Evolutionary conservation across 1,140 invertebrate species (phyloP).

Genomic region (Gryllus bimaculatus): DNA sequence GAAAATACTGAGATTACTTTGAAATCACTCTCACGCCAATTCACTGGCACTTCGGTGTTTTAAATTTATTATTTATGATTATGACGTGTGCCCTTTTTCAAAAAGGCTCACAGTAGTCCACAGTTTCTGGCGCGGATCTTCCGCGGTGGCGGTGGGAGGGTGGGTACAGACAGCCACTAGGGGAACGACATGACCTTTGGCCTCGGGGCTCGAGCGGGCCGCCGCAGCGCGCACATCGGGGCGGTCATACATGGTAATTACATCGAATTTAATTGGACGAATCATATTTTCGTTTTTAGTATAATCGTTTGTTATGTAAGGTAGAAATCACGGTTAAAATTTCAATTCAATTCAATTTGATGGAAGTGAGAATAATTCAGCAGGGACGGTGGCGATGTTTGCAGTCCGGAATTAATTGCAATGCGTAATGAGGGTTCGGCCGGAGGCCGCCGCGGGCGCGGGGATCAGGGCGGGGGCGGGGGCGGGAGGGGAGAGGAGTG

Average conservation of each 20-base stretch:
- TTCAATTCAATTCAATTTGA: conserved; percentile 1
- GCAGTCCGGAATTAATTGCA: not conserved
- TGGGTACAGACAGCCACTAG: no score
- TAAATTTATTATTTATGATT: no score
- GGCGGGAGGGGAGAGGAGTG: not conserved
- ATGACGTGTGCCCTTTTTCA: no score
- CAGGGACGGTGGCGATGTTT: not conserved
- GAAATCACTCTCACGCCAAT: no score
- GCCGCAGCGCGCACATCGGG: not conserved
- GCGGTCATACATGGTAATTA: not conserved
- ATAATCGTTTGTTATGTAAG: not conserved
- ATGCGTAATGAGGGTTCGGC: not conserved
- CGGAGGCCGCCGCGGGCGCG: not conserved
- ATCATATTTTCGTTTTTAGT: not conserved
- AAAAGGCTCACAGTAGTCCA: no score
- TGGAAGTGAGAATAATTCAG: not conserved
- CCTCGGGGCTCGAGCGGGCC: no score
- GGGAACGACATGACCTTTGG: no score
- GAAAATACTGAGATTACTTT: no score
- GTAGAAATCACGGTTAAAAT: not conserved
- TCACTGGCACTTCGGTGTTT: no score
- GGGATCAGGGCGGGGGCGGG: not conserved
- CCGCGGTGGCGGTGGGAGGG: no score
- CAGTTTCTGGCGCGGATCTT: no score
- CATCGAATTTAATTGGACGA: not conserved